A percentile compares a stretch with the other conserved stretches of the same genome.
phyloP scores from a whole-genome alignment of 2,888 invertebrate species.

The Galerucella nymphaeae region DNA sequence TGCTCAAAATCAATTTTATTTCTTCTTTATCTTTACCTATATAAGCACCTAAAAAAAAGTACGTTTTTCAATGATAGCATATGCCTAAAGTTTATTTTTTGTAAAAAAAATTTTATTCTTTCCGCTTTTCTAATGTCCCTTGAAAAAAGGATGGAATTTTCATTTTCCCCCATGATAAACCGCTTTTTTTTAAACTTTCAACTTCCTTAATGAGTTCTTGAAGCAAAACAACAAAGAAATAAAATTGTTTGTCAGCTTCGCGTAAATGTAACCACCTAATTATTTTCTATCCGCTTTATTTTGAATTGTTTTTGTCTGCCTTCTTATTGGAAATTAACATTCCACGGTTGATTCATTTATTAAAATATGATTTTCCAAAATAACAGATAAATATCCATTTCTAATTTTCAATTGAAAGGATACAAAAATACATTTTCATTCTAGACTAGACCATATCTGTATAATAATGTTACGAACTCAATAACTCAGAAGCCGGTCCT shows the following conservation, averaged over 20 bases:
- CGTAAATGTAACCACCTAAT: background rate
- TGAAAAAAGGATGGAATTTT: background rate
- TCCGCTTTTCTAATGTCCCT: background rate
- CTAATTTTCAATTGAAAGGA: no score
- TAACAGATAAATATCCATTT: no score
- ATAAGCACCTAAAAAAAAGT: no score
- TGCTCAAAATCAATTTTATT: no score
- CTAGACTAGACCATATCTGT: no score
- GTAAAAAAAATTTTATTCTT: background rate
- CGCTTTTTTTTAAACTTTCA: background rate
- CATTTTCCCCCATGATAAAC: background rate
- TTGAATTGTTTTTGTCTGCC: background rate
- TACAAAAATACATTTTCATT: no score
- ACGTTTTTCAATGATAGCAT: no score
- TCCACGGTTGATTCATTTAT: no score
- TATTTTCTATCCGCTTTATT: background rate
- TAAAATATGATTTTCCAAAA: no score
- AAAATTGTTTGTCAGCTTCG: slow-evolving; percentile 6
- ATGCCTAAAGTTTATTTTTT: background rate
- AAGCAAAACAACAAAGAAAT: background rate
- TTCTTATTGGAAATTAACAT: background rate
- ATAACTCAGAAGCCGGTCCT: no score
- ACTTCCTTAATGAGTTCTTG: background rate
- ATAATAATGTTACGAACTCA: no score
- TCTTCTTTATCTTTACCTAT: no score